Base-by-base conservation (phyloP, 1,140 invertebrate species). In the Meteorus sp. region DNA sequence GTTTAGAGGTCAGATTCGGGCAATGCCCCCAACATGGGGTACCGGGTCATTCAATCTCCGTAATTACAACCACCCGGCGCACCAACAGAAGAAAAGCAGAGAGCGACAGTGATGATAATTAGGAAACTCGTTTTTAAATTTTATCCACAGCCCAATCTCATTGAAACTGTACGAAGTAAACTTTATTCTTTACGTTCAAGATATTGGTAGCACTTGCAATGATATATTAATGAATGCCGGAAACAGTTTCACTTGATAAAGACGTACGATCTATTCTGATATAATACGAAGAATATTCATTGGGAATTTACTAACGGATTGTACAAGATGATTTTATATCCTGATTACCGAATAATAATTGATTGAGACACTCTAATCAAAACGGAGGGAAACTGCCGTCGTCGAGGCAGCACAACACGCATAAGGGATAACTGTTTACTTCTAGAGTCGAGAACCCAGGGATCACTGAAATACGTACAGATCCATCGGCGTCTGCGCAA, bases 381-480 rank as follows among this genome's bases (percentile, higher is more conserved):
- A 23, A 8, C 3, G 11, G 45, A 13, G 19, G 22, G 35, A 2
- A 6, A 20, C 20, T 47, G 39, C 20, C 39, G 37, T 43, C 6
- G 25, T 29, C 6, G 58, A 25, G 39, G 23, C 35, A 33, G 22
- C 22, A n/a, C n/a, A 45, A 25, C 61, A 43, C 53, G 47, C 52
- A 54, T 47, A 37, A 19, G 31, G 43, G 50, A 39, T 52, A 58
- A 69, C 68, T 73, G 71, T 72, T 72, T 72, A 72, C 63, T 66
- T 69, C 65, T 50, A 43, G 33, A 43, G 22, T 47, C 27, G 50
- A 45, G 55, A 37, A n/a, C n/a, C 53, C 29, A 61, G 55, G 44
- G 56, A 61, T 43, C 51, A 60, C n/a, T n/a, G 44, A 44, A 59
- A 13, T 11, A 48, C 45, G n/a, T n/a, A 45, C 15, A 35, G 48